Evolutionary conservation across 1,140 invertebrate species (phyloP), one percentile per base, ranked within the genome.

Genomic region (Armadillidium nasatum): DNA sequence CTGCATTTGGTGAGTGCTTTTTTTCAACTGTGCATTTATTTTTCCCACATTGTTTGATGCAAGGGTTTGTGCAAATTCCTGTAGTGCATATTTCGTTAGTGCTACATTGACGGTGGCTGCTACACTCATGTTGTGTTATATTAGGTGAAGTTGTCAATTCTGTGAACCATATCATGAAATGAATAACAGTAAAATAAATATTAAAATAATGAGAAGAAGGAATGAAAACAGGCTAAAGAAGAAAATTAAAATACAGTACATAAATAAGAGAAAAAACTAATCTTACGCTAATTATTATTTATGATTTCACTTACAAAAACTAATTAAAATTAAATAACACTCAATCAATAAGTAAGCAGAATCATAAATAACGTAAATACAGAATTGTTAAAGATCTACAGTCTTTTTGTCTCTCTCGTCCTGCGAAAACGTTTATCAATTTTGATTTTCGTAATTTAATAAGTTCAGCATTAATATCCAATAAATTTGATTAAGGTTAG

Each of bases 51-150:
- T 73, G 69, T 33, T 76, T 76, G 69, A 76, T 70, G 68, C 84
- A 84, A 44, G 84, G 84, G 77, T 84, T 81, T 54, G 73, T 73
- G 75, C 84, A 84, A 70, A 81, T 76, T 46, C 81, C 80, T 71
- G 82, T 79, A 54, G 82, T 78, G 74, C 84, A 84, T 19, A 83
- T 81, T 67, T 80, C 73, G 73, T 82, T 80, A 44, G 79, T 80
- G 69, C 79, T 80, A 80, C 84, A 84, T 73, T 83, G 80, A 66
- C 77, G 78, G 74, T 84, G 81, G 70, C 72, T 82, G 69, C 79
- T 76, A 74, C 80, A 83, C 44, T 80, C 82, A 75, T 67, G 70
- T 66, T 71, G 50, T 60, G 50, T 15, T 60, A 15, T 60, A 60
- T 13, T 15, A 7, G 50, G 50, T 60, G 50, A 19, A 4, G 11